Percentiles rank a stretch among this genome's conserved stretches.
phyloP scores from a whole-genome alignment of 2,888 invertebrate genomes.

The Callyntrura guangdongensis region DNA sequence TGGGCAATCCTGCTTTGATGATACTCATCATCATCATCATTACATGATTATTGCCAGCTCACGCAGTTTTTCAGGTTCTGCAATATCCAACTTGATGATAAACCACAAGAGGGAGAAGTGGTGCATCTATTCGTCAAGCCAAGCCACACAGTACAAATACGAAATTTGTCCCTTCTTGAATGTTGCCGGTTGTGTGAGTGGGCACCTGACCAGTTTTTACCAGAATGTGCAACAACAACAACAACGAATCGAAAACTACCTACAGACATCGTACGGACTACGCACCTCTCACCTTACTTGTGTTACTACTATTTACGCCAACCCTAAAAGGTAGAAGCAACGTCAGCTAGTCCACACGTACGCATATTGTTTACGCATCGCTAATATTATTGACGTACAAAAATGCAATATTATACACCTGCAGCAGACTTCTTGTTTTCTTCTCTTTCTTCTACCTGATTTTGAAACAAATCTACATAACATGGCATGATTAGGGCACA shows the following conservation, averaged over 20 bases:
- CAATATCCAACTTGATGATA: slow-evolving; percentile 34
- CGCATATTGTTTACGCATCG: slow-evolving; percentile 16
- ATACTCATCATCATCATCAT: neutral
- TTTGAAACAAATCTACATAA: neutral
- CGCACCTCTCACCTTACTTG: neutral
- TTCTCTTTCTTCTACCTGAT: neutral
- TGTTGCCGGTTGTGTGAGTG: neutral
- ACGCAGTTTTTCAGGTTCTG: slow-evolving; percentile 69
- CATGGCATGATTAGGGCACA: slow-evolving; percentile 41
- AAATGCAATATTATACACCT: neutral
- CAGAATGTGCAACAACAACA: slow-evolving; percentile 19
- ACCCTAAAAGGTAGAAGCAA: neutral
- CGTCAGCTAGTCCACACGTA: neutral
- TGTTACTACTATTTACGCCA: neutral
- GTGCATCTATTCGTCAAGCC: neutral
- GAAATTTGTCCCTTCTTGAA: neutral
- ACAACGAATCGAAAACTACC: slow-evolving; percentile 30
- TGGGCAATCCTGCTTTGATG: slow-evolving; percentile 5
- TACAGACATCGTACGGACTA: slow-evolving; percentile 52
- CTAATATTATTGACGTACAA: neutral
- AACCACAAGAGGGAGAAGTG: slow-evolving; percentile 12
- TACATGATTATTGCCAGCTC: neutral
- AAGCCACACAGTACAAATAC: too few species aligned
- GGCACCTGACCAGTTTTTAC: slow-evolving; percentile 17
- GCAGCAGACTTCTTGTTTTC: neutral